Evolutionary conservation across 2,888 invertebrate genomes (phyloP), one percentile per base, ranked within the genome.

Genomic region (Linnaemya tessellans): DNA sequence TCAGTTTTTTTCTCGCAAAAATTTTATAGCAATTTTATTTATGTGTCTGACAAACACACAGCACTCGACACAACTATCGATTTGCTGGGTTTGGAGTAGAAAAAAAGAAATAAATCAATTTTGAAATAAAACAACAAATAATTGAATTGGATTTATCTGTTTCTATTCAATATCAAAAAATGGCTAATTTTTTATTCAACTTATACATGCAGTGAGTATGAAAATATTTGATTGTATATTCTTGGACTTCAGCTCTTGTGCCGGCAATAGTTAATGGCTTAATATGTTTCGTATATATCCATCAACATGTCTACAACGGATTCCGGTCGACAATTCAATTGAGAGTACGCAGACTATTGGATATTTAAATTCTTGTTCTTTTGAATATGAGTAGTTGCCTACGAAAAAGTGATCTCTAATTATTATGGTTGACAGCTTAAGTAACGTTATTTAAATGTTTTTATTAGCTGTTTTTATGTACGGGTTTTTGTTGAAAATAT

Each of bases 111-210:
- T 0, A 43, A 22, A 13, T 20, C 43, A 1, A n/a, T n/a, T 20
- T 20, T 64, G 4, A 41, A 51, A 74, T 54, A 49, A 49, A 49
- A 77, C 51, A n/a, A n/a, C 43, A 38, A 22, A 18, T 38, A 80
- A 81, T 75, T 73, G 46, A 65, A 67, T 56, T 68, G 80, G 56
- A 70, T 84, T 41, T 74, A 58, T 68, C 38, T 70, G 54, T 64
- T 75, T 64, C 41, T 60, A 80, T 54, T 83, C 73, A 74, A 64
- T 75, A 73, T 80, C 77, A n/a, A n/a, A n/a, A 35, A 54, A 73
- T 62, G 77, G 73, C 67, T 78, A 80, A 80, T 73, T 70, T 68
- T 58, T 9, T 51, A 43, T 41, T 56, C 68, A 68, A 18, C 7
- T 18, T 13, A 43, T 43, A 58, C 18, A 41, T 67, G 35, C 35